A percentile compares a stretch with the other conserved stretches of the same genome.
phyloP scores from a whole-genome alignment of 2,113 vertebrate genomes.

The Myxocyprinus asiaticus region DNA sequence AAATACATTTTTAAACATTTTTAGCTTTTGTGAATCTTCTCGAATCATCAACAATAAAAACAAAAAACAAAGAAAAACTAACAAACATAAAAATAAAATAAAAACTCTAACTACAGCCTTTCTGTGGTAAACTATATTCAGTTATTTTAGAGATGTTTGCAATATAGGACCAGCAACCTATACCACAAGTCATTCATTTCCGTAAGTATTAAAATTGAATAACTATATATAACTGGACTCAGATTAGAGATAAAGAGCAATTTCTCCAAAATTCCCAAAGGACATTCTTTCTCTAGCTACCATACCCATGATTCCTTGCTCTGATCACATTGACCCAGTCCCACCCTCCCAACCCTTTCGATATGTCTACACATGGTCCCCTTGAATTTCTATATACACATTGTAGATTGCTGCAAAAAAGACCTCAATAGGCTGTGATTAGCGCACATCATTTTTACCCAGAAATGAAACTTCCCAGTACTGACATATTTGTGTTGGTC shows the following conservation, averaged over 20 bases:
- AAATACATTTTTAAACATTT: conserved; percentile 70
- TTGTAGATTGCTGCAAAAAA: conserved; percentile 41
- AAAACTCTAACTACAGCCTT: conserved; percentile 47
- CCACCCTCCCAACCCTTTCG: conserved; percentile 23
- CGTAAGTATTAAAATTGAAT: conserved; percentile 14
- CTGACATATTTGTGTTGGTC: conserved; percentile 50
- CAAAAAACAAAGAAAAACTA: conserved; percentile 22
- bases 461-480: conserved; percentile 19
- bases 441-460: conserved; percentile 23
- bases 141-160: conserved; percentile 35
- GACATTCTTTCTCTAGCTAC: conserved; percentile 22
- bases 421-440: conserved; percentile 5
- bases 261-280: background rate
- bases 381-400: conserved; percentile 54
- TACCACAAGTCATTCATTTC: background rate
- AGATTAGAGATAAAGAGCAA: conserved; percentile 26
- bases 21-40: conserved; percentile 67
- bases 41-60: conserved; percentile 27
- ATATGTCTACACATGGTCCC: conserved; percentile 50
- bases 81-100: conserved; percentile 42
- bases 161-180: conserved; percentile 8
- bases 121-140: conserved; percentile 51
- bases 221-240: conserved; percentile 30
- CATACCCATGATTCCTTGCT: conserved; percentile 40
- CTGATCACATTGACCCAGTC: conserved; percentile 31